Evolutionary conservation across 2,113 vertebrate genomes (phyloP).

Genomic region (Sula dactylatra): DNA sequence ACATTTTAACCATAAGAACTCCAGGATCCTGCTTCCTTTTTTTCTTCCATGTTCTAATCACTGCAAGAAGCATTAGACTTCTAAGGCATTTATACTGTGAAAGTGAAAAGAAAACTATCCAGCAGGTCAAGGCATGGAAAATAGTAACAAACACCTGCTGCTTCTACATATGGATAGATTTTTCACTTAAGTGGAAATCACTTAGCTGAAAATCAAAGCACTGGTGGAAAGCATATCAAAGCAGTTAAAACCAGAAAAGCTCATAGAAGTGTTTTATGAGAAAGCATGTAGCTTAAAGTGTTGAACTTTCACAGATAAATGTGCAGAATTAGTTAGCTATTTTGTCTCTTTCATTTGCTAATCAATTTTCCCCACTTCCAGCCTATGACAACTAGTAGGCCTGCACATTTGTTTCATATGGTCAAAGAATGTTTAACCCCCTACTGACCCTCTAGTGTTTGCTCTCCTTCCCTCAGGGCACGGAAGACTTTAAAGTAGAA

Average conservation of each 20-base stretch:
- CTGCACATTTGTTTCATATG: conserved; percentile 48
- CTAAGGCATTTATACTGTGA: background rate
- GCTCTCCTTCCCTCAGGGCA: conserved; percentile 42
- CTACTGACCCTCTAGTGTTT: conserved; percentile 48
- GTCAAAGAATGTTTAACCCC: conserved; percentile 65
- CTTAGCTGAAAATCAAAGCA: conserved; percentile 40
- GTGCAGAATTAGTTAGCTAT: conserved; percentile 50
- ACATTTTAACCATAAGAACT: background rate
- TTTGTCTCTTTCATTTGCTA: conserved; percentile 57
- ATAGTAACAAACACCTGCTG: conserved; percentile 46
- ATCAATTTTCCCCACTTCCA: conserved; percentile 54
- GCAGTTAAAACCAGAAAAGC: background rate
- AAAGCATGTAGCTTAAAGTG: conserved; percentile 13
- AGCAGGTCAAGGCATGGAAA: conserved; percentile 10
- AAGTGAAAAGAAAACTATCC: background rate
- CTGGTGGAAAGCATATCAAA: background rate
- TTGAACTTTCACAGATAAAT: conserved; percentile 46
- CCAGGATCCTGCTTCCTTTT: background rate
- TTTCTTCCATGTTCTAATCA: background rate
- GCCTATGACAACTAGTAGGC: conserved; percentile 43
- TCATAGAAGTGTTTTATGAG: conserved; percentile 34
- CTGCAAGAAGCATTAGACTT: background rate
- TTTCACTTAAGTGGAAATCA: conserved; percentile 44
- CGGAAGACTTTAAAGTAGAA: conserved; percentile 58
- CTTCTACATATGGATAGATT: background rate